Base-by-base conservation (phyloP, 2,797 vertebrate species). In the Sebastes taczanowskii region DNA sequence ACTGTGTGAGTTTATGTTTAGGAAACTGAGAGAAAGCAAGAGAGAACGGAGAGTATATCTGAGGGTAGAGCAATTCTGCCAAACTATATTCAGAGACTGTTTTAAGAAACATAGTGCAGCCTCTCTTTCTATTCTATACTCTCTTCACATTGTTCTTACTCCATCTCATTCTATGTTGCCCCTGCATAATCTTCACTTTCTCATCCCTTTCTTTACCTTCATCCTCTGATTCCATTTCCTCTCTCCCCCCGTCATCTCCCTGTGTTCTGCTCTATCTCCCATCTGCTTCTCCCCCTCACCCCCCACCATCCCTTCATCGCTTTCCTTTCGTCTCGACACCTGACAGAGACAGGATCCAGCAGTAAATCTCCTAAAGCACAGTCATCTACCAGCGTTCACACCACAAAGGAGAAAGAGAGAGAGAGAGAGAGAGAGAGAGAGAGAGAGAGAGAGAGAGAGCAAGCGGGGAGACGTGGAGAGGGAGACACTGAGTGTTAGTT, bases 321-420 rank as follows among this genome's bases (percentile, higher is more conserved):
- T 82, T 90, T 80, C 79, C 81, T 88, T 93, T 90, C 78, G 81
- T 91, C 86, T 92, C 75, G n/a, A 91, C 92, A 94, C 91, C 91
- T 93, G 92, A 93, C 90, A 87, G 89, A 93, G 89, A 90, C 81
- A 25, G 88, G 93, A 92, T 94, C 92, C 88, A 89, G 90, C 92
- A 86, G 91, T 94, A 93, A 93, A 93, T 92, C 92, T 94, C 91
- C 88, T 89, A 92, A 92, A 94, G 92, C 89, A 84, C 89, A 88
- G 85, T 89, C 91, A 89, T 90, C 93, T 89, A 86, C 91, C 84
- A 74, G 77, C 79, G 75, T 90, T 92, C 90, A 75, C 90, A 77
- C 74, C 75, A 60, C 88, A 91, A 89, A 86, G 86, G 64, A 49
- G 78, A 70, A 73, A 60, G 56, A 68, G 61, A 30, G 64, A 49